These are phyloP conservation scores for Strix uralensis DNA, from an alignment of 2,113 vertebrate genomes.

Conservation along the genomic window DNA sequence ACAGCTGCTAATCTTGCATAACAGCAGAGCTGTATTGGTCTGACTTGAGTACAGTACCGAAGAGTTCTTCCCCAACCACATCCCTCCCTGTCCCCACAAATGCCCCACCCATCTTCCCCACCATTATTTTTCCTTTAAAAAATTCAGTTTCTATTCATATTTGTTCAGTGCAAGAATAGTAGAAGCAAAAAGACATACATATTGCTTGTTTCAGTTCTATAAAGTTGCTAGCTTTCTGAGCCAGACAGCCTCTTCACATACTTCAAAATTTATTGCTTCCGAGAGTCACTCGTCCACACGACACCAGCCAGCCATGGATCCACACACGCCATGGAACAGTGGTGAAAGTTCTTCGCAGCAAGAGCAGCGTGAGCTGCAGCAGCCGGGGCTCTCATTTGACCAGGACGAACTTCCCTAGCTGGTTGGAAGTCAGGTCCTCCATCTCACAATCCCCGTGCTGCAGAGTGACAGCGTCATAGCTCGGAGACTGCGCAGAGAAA, in stretches of 20 bases:
- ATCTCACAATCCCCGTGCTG: conserved; percentile 76
- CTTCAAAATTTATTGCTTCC: conserved; percentile 80
- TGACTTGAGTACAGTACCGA: conserved; percentile 72
- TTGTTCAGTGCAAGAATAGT: conserved; percentile 78
- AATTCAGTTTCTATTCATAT: conserved; percentile 64
- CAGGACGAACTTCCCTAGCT: conserved; percentile 86
- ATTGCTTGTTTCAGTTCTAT: conserved; percentile 79
- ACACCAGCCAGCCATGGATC: neutral
- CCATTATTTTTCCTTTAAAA: conserved; percentile 63
- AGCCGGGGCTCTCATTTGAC: conserved; percentile 79
- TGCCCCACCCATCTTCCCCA: conserved; percentile 22
- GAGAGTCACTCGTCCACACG: conserved; percentile 43
- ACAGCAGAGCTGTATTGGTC: conserved; percentile 71
- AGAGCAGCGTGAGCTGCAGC: neutral
- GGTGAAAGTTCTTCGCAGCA: neutral
- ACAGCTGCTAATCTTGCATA: conserved; percentile 67
- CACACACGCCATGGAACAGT: neutral
- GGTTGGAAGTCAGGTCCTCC: conserved; percentile 74
- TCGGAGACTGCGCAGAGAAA: conserved; percentile 32
- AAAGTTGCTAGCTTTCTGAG: conserved; percentile 72
- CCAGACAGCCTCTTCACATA: conserved; percentile 72
- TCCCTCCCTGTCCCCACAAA: conserved; percentile 39
- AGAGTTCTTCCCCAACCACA: conserved; percentile 46
- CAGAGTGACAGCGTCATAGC: conserved; percentile 54
- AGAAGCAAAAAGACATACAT: conserved; percentile 75